phyloP scores from a whole-genome alignment of 2,113 vertebrate species.

The Microtus richardsoni region DNA sequence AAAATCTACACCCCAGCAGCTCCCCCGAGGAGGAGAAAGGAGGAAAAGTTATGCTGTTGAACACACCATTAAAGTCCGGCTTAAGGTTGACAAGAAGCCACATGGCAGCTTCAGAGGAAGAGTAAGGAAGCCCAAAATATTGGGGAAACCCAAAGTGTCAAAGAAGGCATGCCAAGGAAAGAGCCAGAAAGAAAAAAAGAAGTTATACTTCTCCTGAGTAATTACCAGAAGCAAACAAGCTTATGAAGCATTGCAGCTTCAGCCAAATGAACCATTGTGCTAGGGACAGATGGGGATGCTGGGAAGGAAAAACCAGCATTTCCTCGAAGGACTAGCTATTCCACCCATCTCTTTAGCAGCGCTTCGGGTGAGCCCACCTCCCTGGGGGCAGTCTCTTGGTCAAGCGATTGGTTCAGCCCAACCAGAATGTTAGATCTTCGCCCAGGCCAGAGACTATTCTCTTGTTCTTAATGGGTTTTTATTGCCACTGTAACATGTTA shows the following conservation, averaged over 20 bases:
- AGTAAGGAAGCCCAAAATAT: background rate
- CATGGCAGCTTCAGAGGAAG: background rate
- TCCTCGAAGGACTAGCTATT: background rate
- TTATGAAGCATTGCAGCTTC: background rate
- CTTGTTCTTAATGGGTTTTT: background rate
- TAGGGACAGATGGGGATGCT: background rate
- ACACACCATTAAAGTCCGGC: background rate
- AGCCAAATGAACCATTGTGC: background rate
- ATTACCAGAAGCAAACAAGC: background rate
- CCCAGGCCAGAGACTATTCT: background rate
- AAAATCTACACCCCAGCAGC: background rate
- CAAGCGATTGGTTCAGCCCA: background rate
- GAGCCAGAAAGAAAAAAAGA: background rate
- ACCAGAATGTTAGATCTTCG: background rate
- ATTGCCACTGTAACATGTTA: background rate
- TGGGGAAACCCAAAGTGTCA: background rate
- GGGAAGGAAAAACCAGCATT: background rate
- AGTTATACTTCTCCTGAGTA: background rate
- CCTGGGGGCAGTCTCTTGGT: background rate
- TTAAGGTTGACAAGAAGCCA: background rate
- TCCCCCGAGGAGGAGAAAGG: background rate
- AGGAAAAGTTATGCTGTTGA: background rate
- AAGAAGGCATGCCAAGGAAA: background rate
- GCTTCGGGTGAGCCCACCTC: background rate
- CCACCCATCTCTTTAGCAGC: background rate